Evolutionary conservation across 2,888 invertebrate species (phyloP).

Genomic region (Cryptophagus acutangulus): DNA sequence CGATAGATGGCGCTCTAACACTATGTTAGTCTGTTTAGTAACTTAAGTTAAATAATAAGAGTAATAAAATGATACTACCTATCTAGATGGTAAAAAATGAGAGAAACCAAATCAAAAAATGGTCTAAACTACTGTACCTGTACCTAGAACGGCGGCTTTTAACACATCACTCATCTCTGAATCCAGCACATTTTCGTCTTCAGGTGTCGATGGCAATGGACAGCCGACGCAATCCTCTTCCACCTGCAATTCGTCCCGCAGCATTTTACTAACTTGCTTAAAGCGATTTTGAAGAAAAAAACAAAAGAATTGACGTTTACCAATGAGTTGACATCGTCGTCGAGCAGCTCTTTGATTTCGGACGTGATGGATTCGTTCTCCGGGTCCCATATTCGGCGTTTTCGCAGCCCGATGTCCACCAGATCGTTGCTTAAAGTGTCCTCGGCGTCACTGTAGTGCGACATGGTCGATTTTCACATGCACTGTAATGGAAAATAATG

Average conservation of each 20-base stretch:
- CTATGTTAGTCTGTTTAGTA: no score
- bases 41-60: slow-evolving; percentile 3
- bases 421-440: slow-evolving; percentile 37
- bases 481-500: neutral
- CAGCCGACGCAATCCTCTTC: slow-evolving; percentile 76
- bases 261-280: no score
- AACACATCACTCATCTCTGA: slow-evolving; percentile 84
- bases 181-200: slow-evolving; percentile 77
- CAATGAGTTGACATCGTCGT: slow-evolving; percentile 47
- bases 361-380: slow-evolving; percentile 47
- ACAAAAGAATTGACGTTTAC: slow-evolving; percentile 29
- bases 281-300: no score
- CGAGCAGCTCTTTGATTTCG: slow-evolving; percentile 49
- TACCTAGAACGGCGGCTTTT: slow-evolving; percentile 72
- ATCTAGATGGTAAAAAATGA: slow-evolving; percentile 8
- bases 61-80: slow-evolving; percentile 20
- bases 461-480: slow-evolving; percentile 35
- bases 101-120: slow-evolving; percentile 21
- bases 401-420: slow-evolving; percentile 35
- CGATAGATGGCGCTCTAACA: no score
- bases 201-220: slow-evolving; percentile 80
- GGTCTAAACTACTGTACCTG: slow-evolving; percentile 42
- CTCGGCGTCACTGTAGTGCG: slow-evolving; percentile 48
- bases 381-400: slow-evolving; percentile 46
- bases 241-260: slow-evolving; percentile 29